Percentiles rank a stretch among this genome's conserved stretches.
These are phyloP conservation scores for Sebastes cheni DNA, from an alignment of 2,797 vertebrate genomes.

Conservation along the genomic window DNA sequence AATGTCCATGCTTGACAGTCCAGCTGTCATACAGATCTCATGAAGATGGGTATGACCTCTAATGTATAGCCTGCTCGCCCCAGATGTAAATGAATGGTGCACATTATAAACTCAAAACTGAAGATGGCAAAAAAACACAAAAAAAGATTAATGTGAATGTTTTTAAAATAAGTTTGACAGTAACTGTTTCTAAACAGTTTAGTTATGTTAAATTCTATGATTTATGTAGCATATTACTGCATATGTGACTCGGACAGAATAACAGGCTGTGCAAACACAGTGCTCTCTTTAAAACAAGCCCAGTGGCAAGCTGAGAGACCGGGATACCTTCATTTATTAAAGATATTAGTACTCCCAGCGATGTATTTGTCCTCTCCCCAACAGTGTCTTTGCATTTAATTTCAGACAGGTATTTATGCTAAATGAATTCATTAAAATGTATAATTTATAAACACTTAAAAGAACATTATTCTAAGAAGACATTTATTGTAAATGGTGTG, in stretches of 20 bases:
- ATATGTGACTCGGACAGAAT: neutral
- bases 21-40: neutral
- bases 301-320: slow-evolving; percentile 13
- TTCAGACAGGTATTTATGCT: slow-evolving; percentile 57
- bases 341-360: slow-evolving; percentile 28
- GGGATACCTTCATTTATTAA: slow-evolving; percentile 34
- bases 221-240: neutral
- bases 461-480: slow-evolving; percentile 62
- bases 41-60: neutral
- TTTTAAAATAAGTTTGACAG: neutral
- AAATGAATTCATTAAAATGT: slow-evolving; percentile 62
- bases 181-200: neutral
- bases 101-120: neutral
- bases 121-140: neutral
- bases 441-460: slow-evolving; percentile 71
- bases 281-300: slow-evolving; percentile 1
- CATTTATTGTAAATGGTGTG: slow-evolving; percentile 67
- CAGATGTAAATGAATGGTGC: neutral
- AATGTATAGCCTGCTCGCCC: neutral
- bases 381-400: slow-evolving; percentile 53
- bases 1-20: neutral
- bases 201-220: neutral
- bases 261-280: neutral
- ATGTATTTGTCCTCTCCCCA: slow-evolving; percentile 24
- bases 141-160: neutral